A percentile compares a stretch with the other conserved stretches of the same genome.
Conservation (phyloP, 2,113 vertebrate genomes). For the Entomyzon cyanotis region DNA sequence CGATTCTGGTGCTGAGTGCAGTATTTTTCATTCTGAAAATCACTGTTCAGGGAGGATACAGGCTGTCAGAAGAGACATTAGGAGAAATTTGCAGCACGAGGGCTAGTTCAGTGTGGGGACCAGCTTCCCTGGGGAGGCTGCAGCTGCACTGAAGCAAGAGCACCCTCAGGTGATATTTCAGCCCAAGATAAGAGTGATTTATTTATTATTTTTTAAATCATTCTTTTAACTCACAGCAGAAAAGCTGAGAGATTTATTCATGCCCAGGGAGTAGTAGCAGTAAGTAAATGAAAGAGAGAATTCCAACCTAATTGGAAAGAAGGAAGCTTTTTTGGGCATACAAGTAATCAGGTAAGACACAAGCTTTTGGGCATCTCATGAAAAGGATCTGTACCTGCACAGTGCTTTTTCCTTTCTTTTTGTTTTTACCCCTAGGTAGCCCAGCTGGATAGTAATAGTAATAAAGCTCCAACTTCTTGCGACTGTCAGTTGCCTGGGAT, state of each 20-base stretch:
- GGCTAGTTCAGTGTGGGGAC: neutral
- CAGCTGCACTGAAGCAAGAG: neutral
- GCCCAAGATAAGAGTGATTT: neutral
- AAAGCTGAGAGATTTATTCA: neutral
- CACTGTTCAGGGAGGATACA: neutral
- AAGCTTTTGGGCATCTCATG: neutral
- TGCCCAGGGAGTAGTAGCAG: neutral
- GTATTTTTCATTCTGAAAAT: neutral
- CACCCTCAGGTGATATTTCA: neutral
- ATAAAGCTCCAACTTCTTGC: neutral
- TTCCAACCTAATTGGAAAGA: neutral
- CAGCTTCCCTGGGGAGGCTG: neutral
- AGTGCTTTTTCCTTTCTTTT: neutral
- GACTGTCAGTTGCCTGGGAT: neutral
- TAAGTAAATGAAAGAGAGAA: neutral
- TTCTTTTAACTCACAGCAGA: neutral
- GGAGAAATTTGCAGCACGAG: neutral
- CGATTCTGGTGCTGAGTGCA: neutral
- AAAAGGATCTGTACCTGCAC: neutral
- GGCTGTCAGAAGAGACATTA: neutral
- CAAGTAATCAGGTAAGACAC: neutral
- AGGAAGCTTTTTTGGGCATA: neutral
- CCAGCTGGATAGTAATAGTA: neutral
- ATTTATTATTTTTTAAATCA: neutral
- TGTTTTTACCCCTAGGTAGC: neutral